These are phyloP conservation scores for Xanthostigma xanthostigma DNA, from an alignment of 2,888 invertebrate species.

Conservation along the genomic window DNA sequence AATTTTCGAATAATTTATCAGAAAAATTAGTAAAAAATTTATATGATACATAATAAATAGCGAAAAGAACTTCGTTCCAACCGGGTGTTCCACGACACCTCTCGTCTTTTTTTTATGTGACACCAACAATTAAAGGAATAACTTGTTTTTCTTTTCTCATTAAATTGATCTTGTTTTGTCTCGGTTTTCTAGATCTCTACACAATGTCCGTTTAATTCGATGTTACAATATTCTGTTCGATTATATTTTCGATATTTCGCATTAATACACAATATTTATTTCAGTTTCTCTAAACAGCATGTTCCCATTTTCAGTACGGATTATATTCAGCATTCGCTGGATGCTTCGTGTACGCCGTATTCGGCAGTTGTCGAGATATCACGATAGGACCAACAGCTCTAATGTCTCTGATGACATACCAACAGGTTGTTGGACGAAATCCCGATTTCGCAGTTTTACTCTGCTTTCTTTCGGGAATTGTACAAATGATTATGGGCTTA, in stretches of 20 bases:
- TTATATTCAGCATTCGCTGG: constrained; percentile 90
- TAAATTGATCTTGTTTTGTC: too few relatives aligned
- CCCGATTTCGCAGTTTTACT: constrained; percentile 68
- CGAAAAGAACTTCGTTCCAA: too few relatives aligned
- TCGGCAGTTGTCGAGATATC: constrained; percentile 80
- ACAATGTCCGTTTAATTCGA: too few relatives aligned
- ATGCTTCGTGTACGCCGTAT: constrained; percentile 77
- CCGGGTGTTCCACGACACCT: too few relatives aligned
- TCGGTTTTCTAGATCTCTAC: too few relatives aligned
- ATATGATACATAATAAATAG: too few relatives aligned
- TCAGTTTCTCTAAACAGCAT: not conserved
- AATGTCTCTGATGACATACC: constrained; percentile 80
- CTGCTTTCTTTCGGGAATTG: constrained; percentile 67
- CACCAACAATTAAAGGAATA: too few relatives aligned
- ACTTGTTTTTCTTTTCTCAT: too few relatives aligned
- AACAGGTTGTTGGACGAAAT: constrained; percentile 53
- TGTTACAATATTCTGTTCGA: not conserved
- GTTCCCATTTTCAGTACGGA: constrained; percentile 56
- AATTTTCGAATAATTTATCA: too few relatives aligned
- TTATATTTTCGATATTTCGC: not conserved
- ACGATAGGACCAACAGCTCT: constrained; percentile 89
- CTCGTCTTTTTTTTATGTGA: too few relatives aligned
- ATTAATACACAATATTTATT: not conserved
- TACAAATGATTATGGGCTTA: constrained; percentile 69
- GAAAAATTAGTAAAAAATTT: too few relatives aligned